Conservation (phyloP, 2,797 vertebrate genomes). For the Enteromius anoplus region DNA sequence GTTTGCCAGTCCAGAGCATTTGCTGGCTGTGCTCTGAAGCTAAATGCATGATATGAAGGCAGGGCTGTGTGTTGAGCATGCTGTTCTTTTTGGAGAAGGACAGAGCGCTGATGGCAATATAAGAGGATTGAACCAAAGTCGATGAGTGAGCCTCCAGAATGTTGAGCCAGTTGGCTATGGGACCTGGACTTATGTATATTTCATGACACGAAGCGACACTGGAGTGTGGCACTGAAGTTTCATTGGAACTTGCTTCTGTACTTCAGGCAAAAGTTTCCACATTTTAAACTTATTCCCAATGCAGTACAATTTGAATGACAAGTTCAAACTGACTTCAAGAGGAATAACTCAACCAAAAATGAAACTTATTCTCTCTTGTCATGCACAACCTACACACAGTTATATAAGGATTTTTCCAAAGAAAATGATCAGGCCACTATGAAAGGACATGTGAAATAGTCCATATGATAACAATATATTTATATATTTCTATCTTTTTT, state of each 20-base stretch:
- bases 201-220: slow-evolving; percentile 3
- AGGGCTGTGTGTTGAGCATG: not conserved
- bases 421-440: too few species aligned
- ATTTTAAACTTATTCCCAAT: slow-evolving; percentile 6
- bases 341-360: not conserved
- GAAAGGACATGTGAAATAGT: too few species aligned
- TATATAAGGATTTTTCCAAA: too few species aligned
- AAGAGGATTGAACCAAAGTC: not conserved
- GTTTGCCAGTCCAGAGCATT: slow-evolving; percentile 3
- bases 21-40: not conserved
- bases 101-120: not conserved
- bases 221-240: slow-evolving; percentile 7
- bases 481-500: too few species aligned
- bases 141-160: slow-evolving; percentile 16
- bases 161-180: slow-evolving; percentile 16
- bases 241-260: not conserved
- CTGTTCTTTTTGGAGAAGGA: slow-evolving; percentile 9
- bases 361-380: not conserved
- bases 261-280: not conserved
- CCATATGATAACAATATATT: too few species aligned
- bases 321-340: not conserved
- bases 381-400: not conserved
- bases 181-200: slow-evolving; percentile 38
- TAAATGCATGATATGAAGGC: not conserved
- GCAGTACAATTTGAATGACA: not conserved